A percentile compares a stretch with the other conserved stretches of the same genome.
These are phyloP conservation scores for Sisyra nigra DNA, from an alignment of 2,888 invertebrate species.

Conservation along the genomic window DNA sequence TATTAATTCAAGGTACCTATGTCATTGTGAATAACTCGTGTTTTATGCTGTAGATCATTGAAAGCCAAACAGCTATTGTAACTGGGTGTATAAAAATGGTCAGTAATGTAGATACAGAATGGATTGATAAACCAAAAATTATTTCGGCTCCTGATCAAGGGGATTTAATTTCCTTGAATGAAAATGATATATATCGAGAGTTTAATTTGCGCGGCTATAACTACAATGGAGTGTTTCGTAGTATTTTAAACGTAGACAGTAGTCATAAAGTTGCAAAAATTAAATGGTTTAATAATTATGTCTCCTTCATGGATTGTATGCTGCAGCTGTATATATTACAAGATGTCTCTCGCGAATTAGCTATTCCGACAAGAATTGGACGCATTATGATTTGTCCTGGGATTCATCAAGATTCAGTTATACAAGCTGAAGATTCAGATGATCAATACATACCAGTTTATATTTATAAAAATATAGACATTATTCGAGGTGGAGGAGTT, in stretches of 20 bases:
- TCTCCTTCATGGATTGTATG: constrained; percentile 78
- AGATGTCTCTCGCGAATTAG: constrained; percentile 48
- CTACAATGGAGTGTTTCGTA: constrained; percentile 20
- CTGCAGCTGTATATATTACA: constrained; percentile 60
- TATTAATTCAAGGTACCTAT: constrained; percentile 12
- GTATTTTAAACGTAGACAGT: constrained; percentile 19
- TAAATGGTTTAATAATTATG: constrained; percentile 48
- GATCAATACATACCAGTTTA: constrained; percentile 20
- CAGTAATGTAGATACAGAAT: constrained; percentile 36
- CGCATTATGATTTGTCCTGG: constrained; percentile 33
- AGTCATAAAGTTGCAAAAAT: constrained; percentile 17
- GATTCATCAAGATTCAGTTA: constrained; percentile 16
- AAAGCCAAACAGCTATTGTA: constrained; percentile 50
- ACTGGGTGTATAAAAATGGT: constrained; percentile 49
- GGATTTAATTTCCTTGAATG: constrained; percentile 34
- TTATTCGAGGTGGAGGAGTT: constrained; percentile 52
- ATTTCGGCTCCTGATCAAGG: constrained; percentile 21
- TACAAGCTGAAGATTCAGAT: not conserved
- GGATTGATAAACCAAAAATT: constrained; percentile 29
- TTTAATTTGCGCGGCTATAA: constrained; percentile 52
- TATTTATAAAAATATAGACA: constrained; percentile 24
- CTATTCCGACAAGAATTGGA: constrained; percentile 47
- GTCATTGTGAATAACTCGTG: not conserved
- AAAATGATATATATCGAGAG: constrained; percentile 53
- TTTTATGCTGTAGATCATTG: constrained; percentile 39